phyloP scores from a whole-genome alignment of 2,888 invertebrate genomes.

The Hofmannophila pseudospretella region DNA sequence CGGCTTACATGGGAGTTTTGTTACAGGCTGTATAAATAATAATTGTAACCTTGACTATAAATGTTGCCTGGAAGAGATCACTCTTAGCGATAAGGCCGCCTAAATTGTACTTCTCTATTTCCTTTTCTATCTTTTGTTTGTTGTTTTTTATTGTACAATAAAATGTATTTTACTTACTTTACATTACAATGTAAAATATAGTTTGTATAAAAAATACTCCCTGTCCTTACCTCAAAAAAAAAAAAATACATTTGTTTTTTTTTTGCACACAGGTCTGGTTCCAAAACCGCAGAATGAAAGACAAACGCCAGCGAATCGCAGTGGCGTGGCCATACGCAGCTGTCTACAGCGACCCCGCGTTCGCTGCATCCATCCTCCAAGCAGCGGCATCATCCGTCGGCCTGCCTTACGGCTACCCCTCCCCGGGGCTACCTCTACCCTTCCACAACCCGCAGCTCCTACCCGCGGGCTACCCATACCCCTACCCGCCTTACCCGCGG shows the following conservation, averaged over 20 bases:
- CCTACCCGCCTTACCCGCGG: conserved; percentile 72
- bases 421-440: conserved; percentile 77
- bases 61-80: too few species aligned
- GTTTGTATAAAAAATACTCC: too few species aligned
- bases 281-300: conserved; percentile 97
- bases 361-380: conserved; percentile 94
- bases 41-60: too few species aligned
- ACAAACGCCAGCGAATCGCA: conserved; percentile 96
- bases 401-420: conserved; percentile 79
- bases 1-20: too few species aligned
- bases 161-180: too few species aligned
- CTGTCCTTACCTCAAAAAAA: too few species aligned
- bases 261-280: conserved; percentile 92
- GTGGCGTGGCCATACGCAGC: conserved; percentile 97
- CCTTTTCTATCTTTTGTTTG: too few species aligned
- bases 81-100: too few species aligned
- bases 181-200: too few species aligned
- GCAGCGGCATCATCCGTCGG: conserved; percentile 88
- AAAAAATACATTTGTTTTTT: background rate
- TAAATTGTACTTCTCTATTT: too few species aligned
- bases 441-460: conserved; percentile 77
- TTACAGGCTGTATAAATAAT: too few species aligned
- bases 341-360: conserved; percentile 94
- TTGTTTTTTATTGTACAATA: too few species aligned
- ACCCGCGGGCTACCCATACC: conserved; percentile 77